These are phyloP conservation scores for Balaeniceps rex DNA, from an alignment of 2,113 vertebrate genomes.

Conservation along the genomic window DNA sequence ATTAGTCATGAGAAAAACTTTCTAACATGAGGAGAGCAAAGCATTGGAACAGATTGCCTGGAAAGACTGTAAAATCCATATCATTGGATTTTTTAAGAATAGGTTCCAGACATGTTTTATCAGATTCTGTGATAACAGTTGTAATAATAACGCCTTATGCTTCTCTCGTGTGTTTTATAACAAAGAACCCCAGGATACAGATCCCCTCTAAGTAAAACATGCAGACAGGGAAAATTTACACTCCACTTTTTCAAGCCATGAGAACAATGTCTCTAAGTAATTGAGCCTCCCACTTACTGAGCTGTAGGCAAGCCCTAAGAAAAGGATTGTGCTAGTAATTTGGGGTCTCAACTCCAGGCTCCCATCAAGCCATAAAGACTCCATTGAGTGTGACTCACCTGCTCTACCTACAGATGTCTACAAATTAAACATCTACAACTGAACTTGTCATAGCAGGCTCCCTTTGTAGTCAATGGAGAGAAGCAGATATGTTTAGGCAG, in stretches of 20 bases:
- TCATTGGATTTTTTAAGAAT: slow-evolving; percentile 35
- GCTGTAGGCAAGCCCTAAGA: neutral
- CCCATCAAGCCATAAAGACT: neutral
- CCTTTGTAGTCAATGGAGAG: neutral
- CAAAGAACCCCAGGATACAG: slow-evolving; percentile 1
- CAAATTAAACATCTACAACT: neutral
- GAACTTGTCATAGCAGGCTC: neutral
- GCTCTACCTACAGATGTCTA: neutral
- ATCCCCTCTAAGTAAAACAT: neutral
- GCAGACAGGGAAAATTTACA: neutral
- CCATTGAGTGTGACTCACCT: neutral
- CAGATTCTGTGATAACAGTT: neutral
- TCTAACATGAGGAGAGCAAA: neutral
- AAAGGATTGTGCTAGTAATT: neutral
- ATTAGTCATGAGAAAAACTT: slow-evolving; percentile 22
- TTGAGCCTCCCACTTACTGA: neutral
- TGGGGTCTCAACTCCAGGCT: neutral
- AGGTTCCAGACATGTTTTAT: slow-evolving; percentile 27
- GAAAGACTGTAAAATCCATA: slow-evolving; percentile 45
- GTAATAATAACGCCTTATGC: neutral
- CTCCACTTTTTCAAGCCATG: neutral
- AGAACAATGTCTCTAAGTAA: neutral
- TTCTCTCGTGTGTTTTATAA: neutral
- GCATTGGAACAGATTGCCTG: neutral
- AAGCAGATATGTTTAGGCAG: neutral